Percentiles rank a stretch among this genome's conserved stretches.
phyloP scores from a whole-genome alignment of 2,797 vertebrate species.

The Manis javanica region DNA sequence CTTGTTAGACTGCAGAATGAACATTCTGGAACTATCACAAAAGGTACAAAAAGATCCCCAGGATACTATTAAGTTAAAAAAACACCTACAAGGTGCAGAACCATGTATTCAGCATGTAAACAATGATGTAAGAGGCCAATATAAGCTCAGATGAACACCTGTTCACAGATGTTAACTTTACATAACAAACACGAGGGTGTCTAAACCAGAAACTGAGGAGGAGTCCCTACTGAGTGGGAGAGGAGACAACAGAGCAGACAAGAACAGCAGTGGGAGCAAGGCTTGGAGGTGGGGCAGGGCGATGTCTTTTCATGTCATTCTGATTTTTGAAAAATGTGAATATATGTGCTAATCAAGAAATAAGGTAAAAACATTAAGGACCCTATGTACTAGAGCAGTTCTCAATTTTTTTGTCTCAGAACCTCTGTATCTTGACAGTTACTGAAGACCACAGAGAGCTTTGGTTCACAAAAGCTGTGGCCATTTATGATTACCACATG shows the following conservation, averaged over 20 bases:
- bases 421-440: neutral
- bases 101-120: neutral
- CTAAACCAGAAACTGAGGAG: neutral
- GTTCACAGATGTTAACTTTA: neutral
- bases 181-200: neutral
- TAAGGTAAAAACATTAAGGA: neutral
- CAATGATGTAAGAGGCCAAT: neutral
- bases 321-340: neutral
- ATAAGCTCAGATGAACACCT: neutral
- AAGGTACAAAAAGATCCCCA: neutral
- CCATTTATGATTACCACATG: neutral
- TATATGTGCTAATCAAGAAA: rapidly evolving
- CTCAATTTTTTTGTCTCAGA: neutral
- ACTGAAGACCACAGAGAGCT: neutral
- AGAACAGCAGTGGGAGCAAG: neutral
- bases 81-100: neutral
- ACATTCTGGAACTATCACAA: neutral
- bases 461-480: neutral
- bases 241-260: neutral
- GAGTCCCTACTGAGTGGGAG: neutral
- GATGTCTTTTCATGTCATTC: neutral
- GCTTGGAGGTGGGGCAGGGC: too few species aligned
- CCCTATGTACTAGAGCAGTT: neutral
- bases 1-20: neutral
- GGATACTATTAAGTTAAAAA: neutral